These are phyloP conservation scores for Gnathonemus echidnorhynchus DNA, from an alignment of 2,113 vertebrate species.

Conservation along the genomic window DNA sequence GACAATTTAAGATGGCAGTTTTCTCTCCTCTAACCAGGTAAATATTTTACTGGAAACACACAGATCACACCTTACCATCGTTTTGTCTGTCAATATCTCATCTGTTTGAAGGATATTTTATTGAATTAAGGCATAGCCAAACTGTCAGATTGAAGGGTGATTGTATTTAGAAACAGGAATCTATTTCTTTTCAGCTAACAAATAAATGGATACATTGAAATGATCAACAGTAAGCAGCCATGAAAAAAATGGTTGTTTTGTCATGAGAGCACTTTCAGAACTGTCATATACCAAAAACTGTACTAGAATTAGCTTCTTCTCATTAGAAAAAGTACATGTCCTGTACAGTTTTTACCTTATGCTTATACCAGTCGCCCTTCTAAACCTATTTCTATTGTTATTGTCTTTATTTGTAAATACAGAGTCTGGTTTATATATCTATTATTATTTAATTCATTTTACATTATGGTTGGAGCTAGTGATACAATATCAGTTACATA, in stretches of 20 bases:
- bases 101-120: not conserved
- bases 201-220: not conserved
- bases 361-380: not conserved
- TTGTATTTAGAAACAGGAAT: not conserved
- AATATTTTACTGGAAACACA: not conserved
- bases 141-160: not conserved
- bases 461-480: not conserved
- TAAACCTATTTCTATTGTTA: not conserved
- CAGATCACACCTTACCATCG: not conserved
- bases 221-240: not conserved
- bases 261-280: not conserved
- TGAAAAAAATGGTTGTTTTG: not conserved
- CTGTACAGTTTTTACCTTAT: not conserved
- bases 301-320: not conserved
- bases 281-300: not conserved
- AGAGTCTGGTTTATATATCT: not conserved
- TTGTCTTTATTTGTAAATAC: not conserved
- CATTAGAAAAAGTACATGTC: not conserved
- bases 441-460: not conserved
- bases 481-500: not conserved
- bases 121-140: not conserved
- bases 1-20: not conserved
- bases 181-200: not conserved
- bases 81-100: not conserved
- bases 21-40: not conserved